Base-by-base conservation (phyloP, 2,113 vertebrate species). In the Actenoides hombroni region DNA sequence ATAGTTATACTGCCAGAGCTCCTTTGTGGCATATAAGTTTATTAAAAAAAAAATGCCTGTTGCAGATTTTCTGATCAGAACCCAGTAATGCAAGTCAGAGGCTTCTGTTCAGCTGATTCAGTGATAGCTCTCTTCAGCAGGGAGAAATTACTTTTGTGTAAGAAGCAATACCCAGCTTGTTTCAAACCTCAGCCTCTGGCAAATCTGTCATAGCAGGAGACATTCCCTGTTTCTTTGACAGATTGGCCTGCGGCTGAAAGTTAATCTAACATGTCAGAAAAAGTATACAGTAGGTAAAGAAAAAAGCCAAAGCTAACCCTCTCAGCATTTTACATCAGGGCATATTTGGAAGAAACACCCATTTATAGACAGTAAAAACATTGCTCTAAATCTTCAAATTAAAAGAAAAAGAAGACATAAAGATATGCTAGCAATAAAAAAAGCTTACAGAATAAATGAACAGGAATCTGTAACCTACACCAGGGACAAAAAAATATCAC, bases 221-320 rank as follows among this genome's bases (percentile, higher is more conserved):
- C 97, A 97, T 98, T 98, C 97, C 95, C 97, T 97, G 96, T 98
- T 98, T 97, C 97, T 97, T 93, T 98, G 98, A 98, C 98, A 98
- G 97, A 98, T 97, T 98, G 95, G 97, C 97, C 97, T 92, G 95
- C 25, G 91, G 98, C 97, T 97, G 90, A 97, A 98, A 98, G 97
- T 97, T 98, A 98, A 98, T 98, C 97, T 98, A 97, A 98, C 89
- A 95, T 97, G 98, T 98, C 98, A 98, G 95, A 77, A 98, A 96
- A 97, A 96, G 94, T 94, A 95, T 88, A 97, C 90, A 91, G 95
- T 82, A 91, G 93, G 95, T 97, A 81, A 86, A 90, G 80, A 95
- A 96, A 86, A 83, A 82, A 97, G 87, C 54, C 53, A 53, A 93
- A 68, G 87, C 89, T 85, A 95, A 95, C 88, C 60, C 91, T 83